These are phyloP conservation scores for Merluccius polli DNA, from an alignment of 2,797 vertebrate genomes.

Conservation along the genomic window DNA sequence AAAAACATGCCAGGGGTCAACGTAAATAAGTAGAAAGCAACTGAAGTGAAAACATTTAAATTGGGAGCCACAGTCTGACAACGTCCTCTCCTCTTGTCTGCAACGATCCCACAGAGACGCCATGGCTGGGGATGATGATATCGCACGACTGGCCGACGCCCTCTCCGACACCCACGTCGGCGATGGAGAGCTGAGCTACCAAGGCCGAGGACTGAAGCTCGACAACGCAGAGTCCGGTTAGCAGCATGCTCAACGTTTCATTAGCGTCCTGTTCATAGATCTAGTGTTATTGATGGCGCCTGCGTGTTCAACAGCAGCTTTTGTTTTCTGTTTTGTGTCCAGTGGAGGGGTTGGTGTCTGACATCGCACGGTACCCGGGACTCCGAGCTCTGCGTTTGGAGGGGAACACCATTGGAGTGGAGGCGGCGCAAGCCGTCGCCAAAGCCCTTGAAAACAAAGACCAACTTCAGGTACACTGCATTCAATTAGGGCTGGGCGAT, in stretches of 20 bases:
- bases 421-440: conserved; percentile 89
- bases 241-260: not conserved
- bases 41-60: too few relatives aligned
- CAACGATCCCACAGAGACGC: conserved; percentile 24
- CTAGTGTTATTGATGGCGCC: not conserved
- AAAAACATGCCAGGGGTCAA: too few relatives aligned
- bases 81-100: not conserved
- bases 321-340: conserved; percentile 29
- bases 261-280: not conserved
- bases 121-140: conserved; percentile 94
- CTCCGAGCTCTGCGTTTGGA: conserved; percentile 86
- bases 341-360: conserved; percentile 84
- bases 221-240: conserved; percentile 86
- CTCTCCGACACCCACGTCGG: conserved; percentile 89
- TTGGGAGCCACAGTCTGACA: too few relatives aligned
- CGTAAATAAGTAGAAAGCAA: too few relatives aligned
- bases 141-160: conserved; percentile 81
- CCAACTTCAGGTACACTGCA: conserved; percentile 79
- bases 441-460: conserved; percentile 87
- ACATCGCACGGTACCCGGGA: conserved; percentile 81
- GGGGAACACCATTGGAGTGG: conserved; percentile 93
- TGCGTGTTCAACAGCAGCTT: too few relatives aligned
- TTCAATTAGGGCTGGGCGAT: too few relatives aligned
- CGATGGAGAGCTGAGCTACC: conserved; percentile 89
- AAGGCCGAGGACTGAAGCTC: conserved; percentile 88